phyloP scores from a whole-genome alignment of 2,888 invertebrate genomes.

The Pollenia labialis region DNA sequence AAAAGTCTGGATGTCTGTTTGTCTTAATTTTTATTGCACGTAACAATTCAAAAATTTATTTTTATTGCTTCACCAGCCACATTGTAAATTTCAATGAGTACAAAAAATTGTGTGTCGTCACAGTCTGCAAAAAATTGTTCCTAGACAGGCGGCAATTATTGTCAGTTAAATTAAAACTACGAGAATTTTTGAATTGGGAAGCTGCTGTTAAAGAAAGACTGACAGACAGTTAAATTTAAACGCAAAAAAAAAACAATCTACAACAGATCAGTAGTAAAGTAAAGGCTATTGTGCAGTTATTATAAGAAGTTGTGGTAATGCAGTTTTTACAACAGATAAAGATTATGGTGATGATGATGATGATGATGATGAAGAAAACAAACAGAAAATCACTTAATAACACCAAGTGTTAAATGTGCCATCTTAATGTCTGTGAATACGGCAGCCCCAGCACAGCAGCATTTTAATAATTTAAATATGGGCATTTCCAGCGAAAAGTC shows the following conservation, averaged over 20 bases:
- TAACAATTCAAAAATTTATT: constrained; percentile 64
- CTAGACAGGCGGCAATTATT: constrained; percentile 48
- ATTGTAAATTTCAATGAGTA: background rate
- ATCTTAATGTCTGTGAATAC: constrained; percentile 57
- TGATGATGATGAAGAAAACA: constrained; percentile 21
- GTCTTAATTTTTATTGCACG: constrained; percentile 28
- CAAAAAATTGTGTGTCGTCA: constrained; percentile 12
- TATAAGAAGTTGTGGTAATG: constrained; percentile 20
- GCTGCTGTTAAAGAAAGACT: constrained; percentile 32
- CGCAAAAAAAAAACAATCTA: constrained; percentile 1
- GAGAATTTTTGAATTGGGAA: constrained; percentile 31
- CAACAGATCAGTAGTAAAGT: constrained; percentile 33
- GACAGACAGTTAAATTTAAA: constrained; percentile 26
- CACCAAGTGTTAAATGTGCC: constrained; percentile 67
- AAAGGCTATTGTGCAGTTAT: constrained; percentile 33
- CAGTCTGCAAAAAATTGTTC: constrained; percentile 17
- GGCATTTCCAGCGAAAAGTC: too few species aligned
- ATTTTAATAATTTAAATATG: constrained; percentile 28
- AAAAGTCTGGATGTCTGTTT: background rate
- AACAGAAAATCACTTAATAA: constrained; percentile 20
- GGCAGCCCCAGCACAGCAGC: background rate
- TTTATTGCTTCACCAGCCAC: constrained; percentile 67
- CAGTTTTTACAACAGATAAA: constrained; percentile 59
- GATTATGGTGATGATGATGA: constrained; percentile 48
- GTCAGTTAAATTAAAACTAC: constrained; percentile 34